Conservation (phyloP, 2,797 vertebrate species). For the Myripristis jacobus region DNA sequence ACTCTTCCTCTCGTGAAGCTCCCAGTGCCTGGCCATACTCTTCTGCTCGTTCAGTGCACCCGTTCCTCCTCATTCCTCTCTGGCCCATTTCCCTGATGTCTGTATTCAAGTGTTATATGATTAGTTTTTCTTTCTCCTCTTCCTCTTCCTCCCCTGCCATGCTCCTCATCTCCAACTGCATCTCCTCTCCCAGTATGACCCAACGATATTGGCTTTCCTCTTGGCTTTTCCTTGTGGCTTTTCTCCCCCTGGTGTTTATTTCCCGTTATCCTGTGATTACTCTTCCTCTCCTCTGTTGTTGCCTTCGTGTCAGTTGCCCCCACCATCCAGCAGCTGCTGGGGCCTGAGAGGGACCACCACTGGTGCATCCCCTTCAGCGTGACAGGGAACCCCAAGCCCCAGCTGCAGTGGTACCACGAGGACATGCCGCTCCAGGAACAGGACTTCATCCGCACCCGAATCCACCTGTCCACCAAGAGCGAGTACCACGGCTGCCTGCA, state of each 20-base stretch:
- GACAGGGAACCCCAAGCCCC: conserved; percentile 93
- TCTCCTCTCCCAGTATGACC: conserved; percentile 22
- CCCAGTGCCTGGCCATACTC: conserved; percentile 50
- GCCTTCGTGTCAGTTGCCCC: conserved; percentile 89
- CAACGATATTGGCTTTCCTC: conserved; percentile 4
- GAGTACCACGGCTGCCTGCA: conserved; percentile 97
- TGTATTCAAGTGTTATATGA: not conserved
- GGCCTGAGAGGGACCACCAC: conserved; percentile 90
- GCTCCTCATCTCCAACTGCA: conserved; percentile 36
- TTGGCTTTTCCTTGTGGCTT: conserved; percentile 55
- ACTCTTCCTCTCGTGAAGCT: conserved; percentile 78
- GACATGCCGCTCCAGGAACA: conserved; percentile 87
- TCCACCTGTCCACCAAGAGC: conserved; percentile 88
- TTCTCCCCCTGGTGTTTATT: conserved; percentile 65
- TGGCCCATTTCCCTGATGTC: conserved; percentile 1
- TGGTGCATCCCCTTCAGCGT: conserved; percentile 99
- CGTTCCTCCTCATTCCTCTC: conserved; percentile 43
- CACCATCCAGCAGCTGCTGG: conserved; percentile 91
- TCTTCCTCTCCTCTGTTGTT: conserved; percentile 69
- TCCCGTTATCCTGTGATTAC: conserved; percentile 70
- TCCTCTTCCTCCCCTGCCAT: conserved; percentile 17
- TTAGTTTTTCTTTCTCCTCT: conserved; percentile 29
- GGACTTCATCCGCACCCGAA: conserved; percentile 92
- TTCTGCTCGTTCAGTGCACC: conserved; percentile 45
- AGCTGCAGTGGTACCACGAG: conserved; percentile 92